Conservation (phyloP, 1,140 invertebrate genomes). For the Drosophila miranda region DNA sequence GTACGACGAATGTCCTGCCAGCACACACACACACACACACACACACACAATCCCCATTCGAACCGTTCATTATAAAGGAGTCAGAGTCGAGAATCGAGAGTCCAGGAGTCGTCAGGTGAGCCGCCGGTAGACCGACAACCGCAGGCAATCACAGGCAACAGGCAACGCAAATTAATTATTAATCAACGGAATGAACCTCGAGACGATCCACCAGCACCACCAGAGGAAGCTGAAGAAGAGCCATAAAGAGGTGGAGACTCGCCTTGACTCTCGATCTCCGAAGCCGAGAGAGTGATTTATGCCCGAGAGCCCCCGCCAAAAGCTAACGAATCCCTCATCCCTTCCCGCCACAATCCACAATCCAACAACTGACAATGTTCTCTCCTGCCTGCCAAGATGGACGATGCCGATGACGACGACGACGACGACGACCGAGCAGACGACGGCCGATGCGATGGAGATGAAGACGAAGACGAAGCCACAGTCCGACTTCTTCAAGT, state of each 20-base stretch:
- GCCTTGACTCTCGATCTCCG: constrained; percentile 25
- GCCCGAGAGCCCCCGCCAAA: constrained; percentile 60
- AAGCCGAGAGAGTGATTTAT: constrained; percentile 69
- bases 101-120: constrained; percentile 59
- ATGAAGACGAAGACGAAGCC: constrained; percentile 28
- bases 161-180: constrained; percentile 81
- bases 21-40: constrained; percentile 34
- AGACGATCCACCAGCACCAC: constrained; percentile 14
- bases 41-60: constrained; percentile 6
- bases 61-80: constrained; percentile 81
- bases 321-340: constrained; percentile 66
- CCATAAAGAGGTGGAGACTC: constrained; percentile 36
- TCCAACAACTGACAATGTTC: constrained; percentile 50
- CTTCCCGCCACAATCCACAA: constrained; percentile 15
- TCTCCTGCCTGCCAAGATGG: constrained; percentile 62
- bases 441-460: constrained; percentile 5
- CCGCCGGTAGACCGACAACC: constrained; percentile 34
- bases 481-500: constrained; percentile 12
- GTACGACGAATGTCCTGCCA: constrained; percentile 73
- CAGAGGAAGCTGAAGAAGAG: constrained; percentile 6
- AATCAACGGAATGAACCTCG: constrained; percentile 72
- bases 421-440: constrained; percentile 17
- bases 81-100: constrained; percentile 25
- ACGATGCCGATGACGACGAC: constrained; percentile 55
- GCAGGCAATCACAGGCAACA: constrained; percentile 56